Percentiles rank a stretch among this genome's conserved stretches.
Conservation (phyloP, 2,888 invertebrate genomes). For the Mantis religiosa region DNA sequence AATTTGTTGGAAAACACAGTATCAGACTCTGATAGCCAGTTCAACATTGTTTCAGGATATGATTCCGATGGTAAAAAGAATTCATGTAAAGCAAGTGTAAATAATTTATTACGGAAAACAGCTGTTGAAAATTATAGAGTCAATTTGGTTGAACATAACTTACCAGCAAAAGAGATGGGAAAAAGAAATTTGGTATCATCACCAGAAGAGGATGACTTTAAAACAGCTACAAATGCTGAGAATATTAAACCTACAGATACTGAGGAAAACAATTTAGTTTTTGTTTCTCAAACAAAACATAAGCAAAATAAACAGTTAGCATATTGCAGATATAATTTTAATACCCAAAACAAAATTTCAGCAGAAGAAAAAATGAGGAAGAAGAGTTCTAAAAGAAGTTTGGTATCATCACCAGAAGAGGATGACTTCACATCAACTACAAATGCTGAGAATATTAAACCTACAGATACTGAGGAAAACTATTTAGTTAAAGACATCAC, state of each 20-base stretch:
- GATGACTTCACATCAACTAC: no score
- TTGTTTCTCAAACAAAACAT: no score
- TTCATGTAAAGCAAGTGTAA: not conserved
- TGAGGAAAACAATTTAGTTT: not conserved
- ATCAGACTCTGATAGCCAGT: not conserved
- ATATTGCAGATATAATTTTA: no score
- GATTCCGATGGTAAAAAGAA: not conserved
- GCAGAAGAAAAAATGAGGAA: no score
- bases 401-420: no score
- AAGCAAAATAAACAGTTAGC: no score
- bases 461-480: no score
- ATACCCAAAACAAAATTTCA: no score
- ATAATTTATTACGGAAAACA: not conserved
- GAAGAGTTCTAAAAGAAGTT: no score
- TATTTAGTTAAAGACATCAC: no score
- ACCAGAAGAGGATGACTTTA: not conserved
- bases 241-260: not conserved
- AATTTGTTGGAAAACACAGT: not conserved
- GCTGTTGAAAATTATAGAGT: not conserved
- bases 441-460: no score
- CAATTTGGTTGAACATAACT: not conserved
- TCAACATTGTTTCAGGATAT: not conserved
- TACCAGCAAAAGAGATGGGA: not conserved
- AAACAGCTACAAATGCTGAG: not conserved
- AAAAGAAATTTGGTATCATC: not conserved